Evolutionary conservation across 1,140 invertebrate species (phyloP), one percentile per base, ranked within the genome.

Genomic region (Bicyclus anynana): DNA sequence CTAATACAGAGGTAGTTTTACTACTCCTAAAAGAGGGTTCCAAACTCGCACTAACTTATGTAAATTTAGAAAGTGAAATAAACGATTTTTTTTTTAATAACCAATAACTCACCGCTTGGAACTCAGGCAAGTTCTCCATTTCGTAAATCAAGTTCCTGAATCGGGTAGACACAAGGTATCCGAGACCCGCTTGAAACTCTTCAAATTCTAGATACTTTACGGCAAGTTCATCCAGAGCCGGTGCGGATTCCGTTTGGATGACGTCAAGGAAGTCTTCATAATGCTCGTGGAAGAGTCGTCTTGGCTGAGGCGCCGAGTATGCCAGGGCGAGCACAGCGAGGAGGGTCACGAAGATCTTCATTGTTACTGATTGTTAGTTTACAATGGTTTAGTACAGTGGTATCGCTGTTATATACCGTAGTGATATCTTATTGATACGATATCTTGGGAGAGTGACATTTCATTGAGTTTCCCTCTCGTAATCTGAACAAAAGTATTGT

Each of bases 81-180:
- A n/a, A n/a, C n/a, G n/a, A n/a, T n/a, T n/a, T n/a, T n/a, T n/a
- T n/a, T n/a, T n/a, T n/a, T 38, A 2, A 14, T 6, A 21, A 50
- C 13, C n/a, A 21, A 5, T 10, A 38, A 82, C 82, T 83, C 60
- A 87, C 84, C 53, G 80, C 78, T 48, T 72, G 63, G 42, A 87
- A 87, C 65, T 87, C 82, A 5, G 80, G 80, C 21, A 87, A 55
- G 0, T 69, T 69, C 67, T 87, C 82, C 78, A 87, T 80, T 60
- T 87, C 84, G 17, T 76, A 72, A 5, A 85, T 57, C 9, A 87
- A 50, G 2, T 77, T 62, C 37, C 67, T 80, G 64, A 85, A 87
- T 18, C 74, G 59, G 2, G 70, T 59, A 0, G 72, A 69, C 13
- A 21, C 18, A 12, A 83, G 21, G 59, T 83, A 87, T 7, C 78